These are phyloP conservation scores for Brevimyrus niger DNA, from an alignment of 2,113 vertebrate species.

Conservation along the genomic window DNA sequence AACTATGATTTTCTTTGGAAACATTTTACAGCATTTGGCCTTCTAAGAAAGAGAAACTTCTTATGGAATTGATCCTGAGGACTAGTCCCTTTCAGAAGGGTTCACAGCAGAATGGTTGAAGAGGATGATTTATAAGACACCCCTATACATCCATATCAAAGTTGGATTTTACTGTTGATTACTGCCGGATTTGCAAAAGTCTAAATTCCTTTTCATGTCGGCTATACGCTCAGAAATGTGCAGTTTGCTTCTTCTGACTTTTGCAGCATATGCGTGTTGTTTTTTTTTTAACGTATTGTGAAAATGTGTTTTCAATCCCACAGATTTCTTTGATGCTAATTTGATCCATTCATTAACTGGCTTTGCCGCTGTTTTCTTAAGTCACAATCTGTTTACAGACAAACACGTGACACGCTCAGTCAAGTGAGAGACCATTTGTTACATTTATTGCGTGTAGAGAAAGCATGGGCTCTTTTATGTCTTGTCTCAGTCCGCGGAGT, in stretches of 20 bases:
- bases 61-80: background rate
- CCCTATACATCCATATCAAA: background rate
- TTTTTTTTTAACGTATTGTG: constrained; percentile 33
- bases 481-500: constrained; percentile 30
- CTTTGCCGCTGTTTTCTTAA: constrained; percentile 35
- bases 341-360: constrained; percentile 48
- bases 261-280: constrained; percentile 21
- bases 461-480: background rate
- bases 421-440: constrained; percentile 16
- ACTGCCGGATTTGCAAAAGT: constrained; percentile 21
- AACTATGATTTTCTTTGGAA: background rate
- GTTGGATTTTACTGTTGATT: constrained; percentile 2
- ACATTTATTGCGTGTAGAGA: constrained; percentile 5
- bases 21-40: background rate
- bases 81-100: background rate
- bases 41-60: background rate
- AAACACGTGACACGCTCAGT: constrained; percentile 26
- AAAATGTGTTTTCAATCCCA: constrained; percentile 42
- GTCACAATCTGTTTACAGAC: constrained; percentile 33
- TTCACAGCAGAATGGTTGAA: background rate
- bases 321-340: constrained; percentile 47
- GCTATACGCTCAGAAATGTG: constrained; percentile 23
- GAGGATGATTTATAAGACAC: background rate
- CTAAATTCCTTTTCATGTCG: constrained; percentile 31
- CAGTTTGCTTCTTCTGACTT: constrained; percentile 18